Evolutionary conservation across 2,888 invertebrate genomes (phyloP).

Genomic region (Agrotis clavis): DNA sequence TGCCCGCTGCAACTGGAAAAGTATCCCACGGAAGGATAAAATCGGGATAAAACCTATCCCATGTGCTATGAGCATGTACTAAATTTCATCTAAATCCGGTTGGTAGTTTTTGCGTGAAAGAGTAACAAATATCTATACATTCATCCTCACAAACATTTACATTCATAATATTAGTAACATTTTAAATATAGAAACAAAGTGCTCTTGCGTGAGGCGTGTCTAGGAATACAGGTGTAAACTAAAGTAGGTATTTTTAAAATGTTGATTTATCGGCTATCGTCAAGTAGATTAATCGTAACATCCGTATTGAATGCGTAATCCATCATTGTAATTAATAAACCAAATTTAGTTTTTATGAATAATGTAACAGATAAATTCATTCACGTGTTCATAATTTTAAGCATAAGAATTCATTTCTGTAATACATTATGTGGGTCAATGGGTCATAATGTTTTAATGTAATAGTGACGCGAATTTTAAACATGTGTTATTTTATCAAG

Average conservation of each 20-base stretch:
- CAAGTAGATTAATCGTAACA: not conserved
- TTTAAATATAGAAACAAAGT: no score
- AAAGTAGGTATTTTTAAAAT: not conserved
- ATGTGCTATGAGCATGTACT: no score
- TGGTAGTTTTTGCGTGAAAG: no score
- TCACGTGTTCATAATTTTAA: slow-evolving; percentile 34
- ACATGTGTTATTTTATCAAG: not conserved
- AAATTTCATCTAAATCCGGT: no score
- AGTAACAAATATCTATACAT: no score
- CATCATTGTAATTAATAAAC: slow-evolving; percentile 20
- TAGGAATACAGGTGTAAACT: no score
- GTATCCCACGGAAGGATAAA: no score
- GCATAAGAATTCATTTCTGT: not conserved
- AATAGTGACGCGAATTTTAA: not conserved
- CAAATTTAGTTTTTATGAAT: slow-evolving; percentile 37
- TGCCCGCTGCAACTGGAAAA: no score
- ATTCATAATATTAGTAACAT: no score
- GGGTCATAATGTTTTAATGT: not conserved
- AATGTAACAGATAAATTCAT: slow-evolving; percentile 17
- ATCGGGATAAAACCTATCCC: no score
- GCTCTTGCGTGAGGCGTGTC: no score
- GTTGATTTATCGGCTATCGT: slow-evolving; percentile 7
- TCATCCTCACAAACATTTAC: no score
- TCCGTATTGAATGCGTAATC: not conserved
- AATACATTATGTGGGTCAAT: not conserved